Percentiles rank a stretch among this genome's conserved stretches.
These are phyloP conservation scores for Desmodus rotundus DNA, from an alignment of 2,113 vertebrate genomes.

Conservation along the genomic window DNA sequence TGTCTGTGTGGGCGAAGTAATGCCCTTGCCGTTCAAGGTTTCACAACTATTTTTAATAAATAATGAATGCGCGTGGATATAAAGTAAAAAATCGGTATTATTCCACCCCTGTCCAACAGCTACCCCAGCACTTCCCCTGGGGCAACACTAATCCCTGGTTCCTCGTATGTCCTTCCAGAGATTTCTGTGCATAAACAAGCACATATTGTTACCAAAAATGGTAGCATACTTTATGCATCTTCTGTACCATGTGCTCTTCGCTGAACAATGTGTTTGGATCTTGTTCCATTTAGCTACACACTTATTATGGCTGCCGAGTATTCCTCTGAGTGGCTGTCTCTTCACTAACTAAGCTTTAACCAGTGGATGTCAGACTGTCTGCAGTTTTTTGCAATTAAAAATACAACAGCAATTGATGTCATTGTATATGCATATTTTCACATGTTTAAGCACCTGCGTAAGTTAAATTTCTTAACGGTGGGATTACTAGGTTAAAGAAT, in stretches of 20 bases:
- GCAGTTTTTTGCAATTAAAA: neutral
- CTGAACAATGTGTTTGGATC: neutral
- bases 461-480: neutral
- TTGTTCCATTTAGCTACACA: too few relatives aligned
- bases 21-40: too few relatives aligned
- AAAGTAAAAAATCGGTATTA: neutral
- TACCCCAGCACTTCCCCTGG: neutral
- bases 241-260: neutral
- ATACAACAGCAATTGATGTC: neutral
- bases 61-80: neutral
- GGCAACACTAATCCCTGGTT: neutral
- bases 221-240: rapidly evolving
- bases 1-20: neutral
- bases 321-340: neutral
- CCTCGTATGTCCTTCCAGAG: neutral
- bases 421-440: neutral
- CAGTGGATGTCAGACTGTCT: neutral
- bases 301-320: neutral
- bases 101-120: neutral
- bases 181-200: neutral
- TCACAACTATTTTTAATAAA: neutral
- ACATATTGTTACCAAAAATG: rapidly evolving
- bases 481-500: neutral
- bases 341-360: neutral
- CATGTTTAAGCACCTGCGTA: neutral